Conservation (phyloP, 2,888 invertebrate species). For the Dynastes tityus region DNA sequence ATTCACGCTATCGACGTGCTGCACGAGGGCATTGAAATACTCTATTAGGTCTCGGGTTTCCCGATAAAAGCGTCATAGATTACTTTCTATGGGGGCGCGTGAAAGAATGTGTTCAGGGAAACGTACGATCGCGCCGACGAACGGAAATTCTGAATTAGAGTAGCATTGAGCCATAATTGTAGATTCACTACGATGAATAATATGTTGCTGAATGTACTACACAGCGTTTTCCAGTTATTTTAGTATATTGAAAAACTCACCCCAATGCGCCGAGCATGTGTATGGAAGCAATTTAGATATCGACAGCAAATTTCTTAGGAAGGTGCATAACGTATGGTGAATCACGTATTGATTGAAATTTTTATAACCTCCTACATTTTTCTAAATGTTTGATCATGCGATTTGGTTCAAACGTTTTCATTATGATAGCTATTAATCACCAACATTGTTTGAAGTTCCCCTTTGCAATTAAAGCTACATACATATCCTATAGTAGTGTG, state of each 20-base stretch:
- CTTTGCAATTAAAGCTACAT: too few species aligned
- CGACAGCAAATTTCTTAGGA: not conserved
- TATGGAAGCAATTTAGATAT: not conserved
- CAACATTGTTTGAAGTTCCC: too few species aligned
- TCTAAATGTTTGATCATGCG: too few species aligned
- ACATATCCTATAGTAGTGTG: too few species aligned
- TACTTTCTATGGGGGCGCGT: constrained; percentile 42
- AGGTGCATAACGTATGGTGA: not conserved
- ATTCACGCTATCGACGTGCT: constrained; percentile 32
- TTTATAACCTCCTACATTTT: too few species aligned
- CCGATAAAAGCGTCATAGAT: constrained; percentile 45
- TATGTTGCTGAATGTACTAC: constrained; percentile 5
- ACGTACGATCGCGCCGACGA: constrained; percentile 25
- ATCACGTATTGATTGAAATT: not conserved
- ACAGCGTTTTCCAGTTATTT: not conserved
- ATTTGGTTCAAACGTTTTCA: too few species aligned
- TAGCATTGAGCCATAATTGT: constrained; percentile 37
- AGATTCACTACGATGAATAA: constrained; percentile 33
- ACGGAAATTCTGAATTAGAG: constrained; percentile 43
- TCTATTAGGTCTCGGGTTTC: constrained; percentile 35
- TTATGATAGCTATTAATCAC: too few species aligned
- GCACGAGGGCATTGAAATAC: constrained; percentile 36
- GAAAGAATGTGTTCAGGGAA: constrained; percentile 42
- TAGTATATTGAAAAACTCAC: constrained; percentile 10
- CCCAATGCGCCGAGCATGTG: not conserved